Conservation (phyloP, 2,797 vertebrate genomes). For the Pseudocheirus occidentalis region DNA sequence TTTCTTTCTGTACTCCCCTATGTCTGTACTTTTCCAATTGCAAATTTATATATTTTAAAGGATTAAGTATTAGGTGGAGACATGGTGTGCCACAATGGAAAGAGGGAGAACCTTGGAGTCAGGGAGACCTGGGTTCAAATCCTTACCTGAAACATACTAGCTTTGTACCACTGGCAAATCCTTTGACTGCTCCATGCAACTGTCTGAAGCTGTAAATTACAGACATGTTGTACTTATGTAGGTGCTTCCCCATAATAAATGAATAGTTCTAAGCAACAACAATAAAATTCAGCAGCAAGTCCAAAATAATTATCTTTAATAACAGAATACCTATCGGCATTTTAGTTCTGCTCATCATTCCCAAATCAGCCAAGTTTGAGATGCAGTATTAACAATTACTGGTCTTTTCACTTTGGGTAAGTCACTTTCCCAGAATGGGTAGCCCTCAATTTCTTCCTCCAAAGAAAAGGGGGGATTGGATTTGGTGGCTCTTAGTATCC, state of each 20-base stretch:
- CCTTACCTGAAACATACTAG: background rate
- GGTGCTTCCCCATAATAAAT: background rate
- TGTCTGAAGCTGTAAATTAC: background rate
- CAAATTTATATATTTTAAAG: background rate
- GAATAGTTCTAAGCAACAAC: background rate
- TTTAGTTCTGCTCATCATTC: background rate
- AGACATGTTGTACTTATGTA: background rate
- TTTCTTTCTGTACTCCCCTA: background rate
- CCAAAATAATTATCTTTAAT: background rate
- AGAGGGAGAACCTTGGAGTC: background rate
- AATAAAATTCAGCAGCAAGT: background rate
- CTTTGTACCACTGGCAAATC: background rate
- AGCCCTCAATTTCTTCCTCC: background rate
- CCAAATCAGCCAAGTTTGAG: background rate
- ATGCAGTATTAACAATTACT: background rate
- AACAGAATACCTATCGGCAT: background rate
- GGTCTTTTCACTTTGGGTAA: background rate
- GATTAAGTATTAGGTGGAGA: background rate
- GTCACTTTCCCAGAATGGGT: background rate
- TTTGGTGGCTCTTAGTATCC: too few relatives aligned
- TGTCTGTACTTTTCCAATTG: background rate
- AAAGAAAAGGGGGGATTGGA: background rate
- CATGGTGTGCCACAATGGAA: background rate
- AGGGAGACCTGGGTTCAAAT: background rate
- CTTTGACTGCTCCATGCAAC: background rate